A percentile compares a stretch with the other conserved stretches of the same genome.
Conservation (phyloP, 2,888 invertebrate species). For the Chrysopilus asiliformis region DNA sequence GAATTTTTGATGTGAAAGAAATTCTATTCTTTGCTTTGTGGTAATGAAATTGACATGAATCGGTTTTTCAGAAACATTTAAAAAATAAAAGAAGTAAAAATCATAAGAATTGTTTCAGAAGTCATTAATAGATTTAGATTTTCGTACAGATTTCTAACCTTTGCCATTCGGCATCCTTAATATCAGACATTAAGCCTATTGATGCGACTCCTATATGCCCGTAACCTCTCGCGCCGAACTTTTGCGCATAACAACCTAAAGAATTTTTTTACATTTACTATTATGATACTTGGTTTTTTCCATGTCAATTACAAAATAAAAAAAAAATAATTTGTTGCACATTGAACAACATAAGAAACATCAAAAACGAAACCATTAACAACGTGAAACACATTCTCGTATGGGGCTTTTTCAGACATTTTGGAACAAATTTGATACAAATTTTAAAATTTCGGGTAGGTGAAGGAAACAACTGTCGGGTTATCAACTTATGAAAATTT, state of each 20-base stretch:
- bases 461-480: neutral
- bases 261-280: constrained; percentile 2
- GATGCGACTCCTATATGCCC: constrained; percentile 82
- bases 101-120: too few relatives aligned
- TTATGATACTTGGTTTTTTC: neutral
- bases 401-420: too few relatives aligned
- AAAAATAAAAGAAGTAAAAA: too few relatives aligned
- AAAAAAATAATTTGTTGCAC: neutral
- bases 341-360: too few relatives aligned
- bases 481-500: neutral
- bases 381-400: too few relatives aligned
- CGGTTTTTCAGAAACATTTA: too few relatives aligned
- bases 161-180: constrained; percentile 63
- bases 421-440: too few relatives aligned
- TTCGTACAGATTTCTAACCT: constrained; percentile 38
- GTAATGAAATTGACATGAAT: too few relatives aligned
- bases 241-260: constrained; percentile 88
- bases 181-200: constrained; percentile 73
- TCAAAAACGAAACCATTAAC: too few relatives aligned
- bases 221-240: constrained; percentile 88
- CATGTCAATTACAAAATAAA: neutral
- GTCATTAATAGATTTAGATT: neutral
- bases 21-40: too few relatives aligned
- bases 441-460: neutral
- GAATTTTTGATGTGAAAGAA: too few relatives aligned